These are phyloP conservation scores for Sipha maydis DNA, from an alignment of 2,888 invertebrate genomes.

Conservation along the genomic window DNA sequence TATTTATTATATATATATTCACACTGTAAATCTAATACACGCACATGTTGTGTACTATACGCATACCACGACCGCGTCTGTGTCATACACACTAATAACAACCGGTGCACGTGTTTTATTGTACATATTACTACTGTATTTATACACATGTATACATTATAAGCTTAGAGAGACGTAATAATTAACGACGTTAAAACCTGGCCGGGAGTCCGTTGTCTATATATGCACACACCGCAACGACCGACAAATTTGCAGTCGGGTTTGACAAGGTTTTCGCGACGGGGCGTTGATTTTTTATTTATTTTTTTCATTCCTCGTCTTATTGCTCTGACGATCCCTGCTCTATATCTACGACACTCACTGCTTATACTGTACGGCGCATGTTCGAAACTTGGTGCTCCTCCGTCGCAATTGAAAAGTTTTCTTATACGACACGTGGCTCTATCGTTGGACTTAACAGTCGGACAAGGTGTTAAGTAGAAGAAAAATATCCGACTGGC, in stretches of 20 bases:
- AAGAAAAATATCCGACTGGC: no score
- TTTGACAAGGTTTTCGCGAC: slow-evolving; percentile 23
- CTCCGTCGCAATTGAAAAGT: no score
- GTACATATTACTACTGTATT: not conserved
- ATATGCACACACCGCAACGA: not conserved
- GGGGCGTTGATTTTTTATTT: not conserved
- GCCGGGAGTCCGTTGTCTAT: slow-evolving; percentile 23
- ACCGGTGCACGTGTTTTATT: slow-evolving; percentile 33
- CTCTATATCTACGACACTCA: no score
- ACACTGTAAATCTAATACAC: not conserved
- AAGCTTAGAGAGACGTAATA: slow-evolving; percentile 11
- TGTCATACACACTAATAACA: slow-evolving; percentile 1
- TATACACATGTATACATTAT: not conserved
- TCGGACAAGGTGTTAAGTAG: no score
- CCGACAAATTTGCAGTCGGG: slow-evolving; percentile 22
- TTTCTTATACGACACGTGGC: no score
- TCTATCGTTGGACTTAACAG: no score
- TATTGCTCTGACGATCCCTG: not conserved
- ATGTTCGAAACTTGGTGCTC: no score
- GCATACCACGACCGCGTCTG: slow-evolving; percentile 16
- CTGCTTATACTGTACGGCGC: no score
- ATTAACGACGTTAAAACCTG: slow-evolving; percentile 33
- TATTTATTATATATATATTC: not conserved
- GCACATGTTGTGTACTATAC: not conserved
- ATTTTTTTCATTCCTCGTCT: not conserved